These are phyloP conservation scores for Notodonta ziczac DNA, from an alignment of 2,888 invertebrate genomes.

Conservation along the genomic window DNA sequence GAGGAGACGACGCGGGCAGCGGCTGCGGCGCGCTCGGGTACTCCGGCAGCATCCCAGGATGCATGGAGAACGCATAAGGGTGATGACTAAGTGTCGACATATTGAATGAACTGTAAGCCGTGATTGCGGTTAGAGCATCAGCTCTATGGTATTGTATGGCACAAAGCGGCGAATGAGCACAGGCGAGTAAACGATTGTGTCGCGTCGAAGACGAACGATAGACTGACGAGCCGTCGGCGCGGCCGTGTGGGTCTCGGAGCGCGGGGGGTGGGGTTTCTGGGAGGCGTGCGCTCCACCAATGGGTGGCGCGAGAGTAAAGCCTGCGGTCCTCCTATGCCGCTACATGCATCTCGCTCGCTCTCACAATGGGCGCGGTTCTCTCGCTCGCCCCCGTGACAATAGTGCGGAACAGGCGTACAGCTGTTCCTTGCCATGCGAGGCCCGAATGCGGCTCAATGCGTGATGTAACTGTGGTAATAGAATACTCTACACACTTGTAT, in stretches of 20 bases:
- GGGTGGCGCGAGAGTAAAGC: constrained; percentile 54
- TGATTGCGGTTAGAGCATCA: constrained; percentile 64
- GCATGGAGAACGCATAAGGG: constrained; percentile 82
- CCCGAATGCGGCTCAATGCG: constrained; percentile 60
- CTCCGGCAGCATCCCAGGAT: constrained; percentile 78
- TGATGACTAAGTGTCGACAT: constrained; percentile 83
- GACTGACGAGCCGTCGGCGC: constrained; percentile 68
- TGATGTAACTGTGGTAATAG: constrained; percentile 72
- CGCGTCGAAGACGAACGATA: constrained; percentile 78
- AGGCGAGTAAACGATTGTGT: constrained; percentile 67
- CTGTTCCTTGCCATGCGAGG: constrained; percentile 72
- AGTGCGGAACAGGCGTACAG: constrained; percentile 70
- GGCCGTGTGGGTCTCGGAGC: constrained; percentile 60
- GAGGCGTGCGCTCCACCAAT: constrained; percentile 68
- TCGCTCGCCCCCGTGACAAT: constrained; percentile 55
- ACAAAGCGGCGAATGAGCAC: constrained; percentile 73
- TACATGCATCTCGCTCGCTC: constrained; percentile 51
- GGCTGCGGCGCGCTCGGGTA: constrained; percentile 75
- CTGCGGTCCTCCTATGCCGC: constrained; percentile 69
- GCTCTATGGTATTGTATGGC: constrained; percentile 66
- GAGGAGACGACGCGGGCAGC: constrained; percentile 76
- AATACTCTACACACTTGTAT: constrained; percentile 52
- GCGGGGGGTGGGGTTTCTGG: constrained; percentile 70
- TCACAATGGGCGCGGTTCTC: constrained; percentile 40
- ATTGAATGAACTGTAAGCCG: constrained; percentile 46